A percentile compares a stretch with the other conserved stretches of the same genome.
Conservation (phyloP, 2,113 vertebrate genomes). For the Terrapene triunguis region DNA sequence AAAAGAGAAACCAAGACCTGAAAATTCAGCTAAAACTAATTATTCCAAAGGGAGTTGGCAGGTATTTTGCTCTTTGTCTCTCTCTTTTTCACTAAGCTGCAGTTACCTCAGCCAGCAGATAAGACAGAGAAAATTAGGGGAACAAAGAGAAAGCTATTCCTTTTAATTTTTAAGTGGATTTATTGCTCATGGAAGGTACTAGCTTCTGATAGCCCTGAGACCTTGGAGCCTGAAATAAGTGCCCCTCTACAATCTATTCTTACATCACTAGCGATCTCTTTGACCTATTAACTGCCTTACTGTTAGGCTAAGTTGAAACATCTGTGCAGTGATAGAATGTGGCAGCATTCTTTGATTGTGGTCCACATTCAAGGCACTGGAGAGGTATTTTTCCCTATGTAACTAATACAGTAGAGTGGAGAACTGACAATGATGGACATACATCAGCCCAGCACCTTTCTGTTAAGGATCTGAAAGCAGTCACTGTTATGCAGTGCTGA, state of each 20-base stretch:
- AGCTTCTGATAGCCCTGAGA: not conserved
- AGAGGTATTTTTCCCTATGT: not conserved
- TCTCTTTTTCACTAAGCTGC: conserved; percentile 24
- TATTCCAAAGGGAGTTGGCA: conserved; percentile 14
- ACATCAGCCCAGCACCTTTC: not conserved
- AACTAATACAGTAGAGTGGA: not conserved
- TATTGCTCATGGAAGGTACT: conserved; percentile 19
- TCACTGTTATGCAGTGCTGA: not conserved
- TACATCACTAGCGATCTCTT: conserved; percentile 41
- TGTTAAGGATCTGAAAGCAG: not conserved
- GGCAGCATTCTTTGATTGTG: not conserved
- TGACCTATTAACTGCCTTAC: conserved; percentile 42
- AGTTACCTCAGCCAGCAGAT: not conserved
- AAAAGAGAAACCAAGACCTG: not conserved
- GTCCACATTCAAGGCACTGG: not conserved
- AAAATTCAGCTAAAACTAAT: conserved; percentile 14
- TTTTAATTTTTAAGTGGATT: not conserved
- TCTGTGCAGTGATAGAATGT: conserved; percentile 23
- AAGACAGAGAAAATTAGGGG: not conserved
- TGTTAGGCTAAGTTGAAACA: conserved; percentile 27
- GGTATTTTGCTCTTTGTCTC: conserved; percentile 9
- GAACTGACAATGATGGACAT: not conserved
- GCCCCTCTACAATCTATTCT: conserved; percentile 27
- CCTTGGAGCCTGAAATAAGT: conserved; percentile 19
- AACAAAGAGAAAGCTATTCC: not conserved